A percentile compares a stretch with the other conserved stretches of the same genome.
These are phyloP conservation scores for Odocoileus hemionus DNA, from an alignment of 2,113 vertebrate genomes.

Conservation along the genomic window DNA sequence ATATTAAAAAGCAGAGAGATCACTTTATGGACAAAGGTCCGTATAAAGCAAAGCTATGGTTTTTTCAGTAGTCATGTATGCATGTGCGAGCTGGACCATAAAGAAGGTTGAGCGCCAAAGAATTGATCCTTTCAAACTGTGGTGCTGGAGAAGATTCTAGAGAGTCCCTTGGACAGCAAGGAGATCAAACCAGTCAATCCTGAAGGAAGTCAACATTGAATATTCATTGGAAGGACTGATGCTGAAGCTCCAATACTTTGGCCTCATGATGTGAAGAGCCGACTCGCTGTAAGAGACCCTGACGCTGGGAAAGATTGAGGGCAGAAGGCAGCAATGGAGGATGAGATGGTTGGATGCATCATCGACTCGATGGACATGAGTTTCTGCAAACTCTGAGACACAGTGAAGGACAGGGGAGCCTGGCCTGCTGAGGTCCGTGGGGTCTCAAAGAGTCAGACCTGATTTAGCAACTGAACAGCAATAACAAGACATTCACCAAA, in stretches of 20 bases:
- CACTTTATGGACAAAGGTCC: neutral
- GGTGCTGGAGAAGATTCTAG: neutral
- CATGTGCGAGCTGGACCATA: neutral
- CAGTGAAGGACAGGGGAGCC: neutral
- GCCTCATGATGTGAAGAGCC: neutral
- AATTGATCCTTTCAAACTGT: neutral
- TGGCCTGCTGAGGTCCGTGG: no score
- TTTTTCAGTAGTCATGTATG: neutral
- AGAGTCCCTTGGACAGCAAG: neutral
- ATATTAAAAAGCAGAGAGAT: neutral
- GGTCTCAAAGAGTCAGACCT: neutral
- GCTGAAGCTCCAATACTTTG: neutral
- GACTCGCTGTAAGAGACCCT: neutral
- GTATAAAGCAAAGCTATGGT: neutral
- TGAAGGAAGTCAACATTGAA: neutral
- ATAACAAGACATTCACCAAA: neutral
- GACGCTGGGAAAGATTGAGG: neutral
- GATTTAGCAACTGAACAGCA: neutral
- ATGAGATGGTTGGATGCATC: rapidly evolving
- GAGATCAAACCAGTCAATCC: neutral
- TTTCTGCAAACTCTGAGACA: neutral
- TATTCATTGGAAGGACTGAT: neutral
- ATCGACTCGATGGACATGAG: neutral
- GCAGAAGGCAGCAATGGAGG: neutral
- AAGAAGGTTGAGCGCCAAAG: neutral